Conservation (phyloP, 2,888 invertebrate genomes). For the Bombylius discolor region DNA sequence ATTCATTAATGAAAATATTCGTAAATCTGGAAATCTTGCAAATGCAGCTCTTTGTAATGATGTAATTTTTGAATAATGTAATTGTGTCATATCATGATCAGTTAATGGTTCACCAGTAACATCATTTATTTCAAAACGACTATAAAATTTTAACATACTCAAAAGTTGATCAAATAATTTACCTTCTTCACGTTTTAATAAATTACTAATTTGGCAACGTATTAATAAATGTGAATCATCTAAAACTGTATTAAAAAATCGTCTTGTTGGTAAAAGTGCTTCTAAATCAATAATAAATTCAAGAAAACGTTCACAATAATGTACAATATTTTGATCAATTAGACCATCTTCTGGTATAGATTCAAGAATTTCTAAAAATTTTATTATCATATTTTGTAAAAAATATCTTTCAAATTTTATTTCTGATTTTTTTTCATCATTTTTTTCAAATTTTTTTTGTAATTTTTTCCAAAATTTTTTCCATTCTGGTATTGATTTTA, state of each 20-base stretch:
- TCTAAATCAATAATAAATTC: conserved; percentile 94
- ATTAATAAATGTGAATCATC: conserved; percentile 92
- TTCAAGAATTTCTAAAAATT: conserved; percentile 73
- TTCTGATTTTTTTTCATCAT: conserved; percentile 48
- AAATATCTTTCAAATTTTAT: conserved; percentile 78
- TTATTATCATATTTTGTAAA: conserved; percentile 66
- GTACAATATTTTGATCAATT: conserved; percentile 43
- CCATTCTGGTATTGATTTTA: conserved; percentile 78
- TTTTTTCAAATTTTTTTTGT: conserved; percentile 56
- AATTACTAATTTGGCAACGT: conserved; percentile 66
- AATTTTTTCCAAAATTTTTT: conserved; percentile 83
- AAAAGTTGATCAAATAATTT: conserved; percentile 79
- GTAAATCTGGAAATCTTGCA: conserved; percentile 74
- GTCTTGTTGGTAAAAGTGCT: conserved; percentile 83
- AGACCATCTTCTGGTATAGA: conserved; percentile 52
- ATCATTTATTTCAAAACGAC: conserved; percentile 95
- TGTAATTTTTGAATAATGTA: conserved; percentile 87
- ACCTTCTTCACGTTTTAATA: conserved; percentile 65
- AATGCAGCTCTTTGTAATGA: conserved; percentile 88
- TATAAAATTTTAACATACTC: conserved; percentile 92
- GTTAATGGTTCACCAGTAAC: conserved; percentile 88
- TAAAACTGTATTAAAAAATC: conserved; percentile 93
- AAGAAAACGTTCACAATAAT: conserved; percentile 88
- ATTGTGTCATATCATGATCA: conserved; percentile 84
- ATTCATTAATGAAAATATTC: conserved; percentile 80